Evolutionary conservation across 2,797 vertebrate species (phyloP).

Genomic region (Mionectes olivaceus): DNA sequence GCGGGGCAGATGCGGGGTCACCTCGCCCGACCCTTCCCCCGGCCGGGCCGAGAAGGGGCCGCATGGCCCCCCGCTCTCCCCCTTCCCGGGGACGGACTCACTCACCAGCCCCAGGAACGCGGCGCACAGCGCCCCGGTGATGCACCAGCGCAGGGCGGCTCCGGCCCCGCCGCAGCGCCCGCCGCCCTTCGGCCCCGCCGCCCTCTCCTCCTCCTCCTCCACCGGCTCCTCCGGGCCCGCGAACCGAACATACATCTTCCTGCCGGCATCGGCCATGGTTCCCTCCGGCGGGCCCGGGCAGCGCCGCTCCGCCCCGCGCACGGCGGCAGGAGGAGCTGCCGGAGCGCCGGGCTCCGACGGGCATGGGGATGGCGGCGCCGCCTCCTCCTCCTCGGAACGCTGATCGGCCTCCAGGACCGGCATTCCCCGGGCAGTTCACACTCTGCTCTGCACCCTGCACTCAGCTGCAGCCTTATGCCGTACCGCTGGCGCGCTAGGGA

Average conservation of each 20-base stretch:
- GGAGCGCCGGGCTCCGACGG: neutral
- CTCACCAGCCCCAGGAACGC: constrained; percentile 76
- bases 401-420: neutral
- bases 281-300: neutral
- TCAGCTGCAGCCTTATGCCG: accelerated
- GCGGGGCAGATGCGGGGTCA: neutral
- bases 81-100: neutral
- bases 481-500: neutral
- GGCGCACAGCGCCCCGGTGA: constrained; percentile 54
- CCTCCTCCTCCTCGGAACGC: neutral
- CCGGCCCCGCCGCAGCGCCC: neutral
- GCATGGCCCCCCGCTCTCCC: neutral
- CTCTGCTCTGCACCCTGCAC: accelerated
- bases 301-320: neutral
- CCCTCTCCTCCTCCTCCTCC: neutral
- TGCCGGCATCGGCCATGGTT: constrained; percentile 38
- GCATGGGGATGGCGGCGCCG: neutral
- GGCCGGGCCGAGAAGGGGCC: neutral
- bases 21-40: neutral
- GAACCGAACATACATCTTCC: constrained; percentile 86
- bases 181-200: neutral
- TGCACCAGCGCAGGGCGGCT: constrained; percentile 44
- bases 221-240: constrained; percentile 69
- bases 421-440: neutral
- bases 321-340: neutral